A percentile compares a stretch with the other conserved stretches of the same genome.
These are phyloP conservation scores for Diabrotica balteata DNA, from an alignment of 2,888 invertebrate species.

Conservation along the genomic window DNA sequence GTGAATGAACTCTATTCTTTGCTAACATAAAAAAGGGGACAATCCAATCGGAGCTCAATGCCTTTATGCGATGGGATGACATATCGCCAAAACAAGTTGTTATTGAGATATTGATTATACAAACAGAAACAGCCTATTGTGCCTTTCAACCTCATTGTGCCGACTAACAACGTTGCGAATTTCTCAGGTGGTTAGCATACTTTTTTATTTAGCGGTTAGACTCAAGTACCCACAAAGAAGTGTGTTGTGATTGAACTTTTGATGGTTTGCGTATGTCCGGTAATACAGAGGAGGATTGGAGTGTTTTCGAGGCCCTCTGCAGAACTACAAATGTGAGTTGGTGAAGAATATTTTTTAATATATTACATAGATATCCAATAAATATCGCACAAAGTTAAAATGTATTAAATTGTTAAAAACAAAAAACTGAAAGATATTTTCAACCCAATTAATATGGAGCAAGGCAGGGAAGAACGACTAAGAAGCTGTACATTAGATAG, in stretches of 20 bases:
- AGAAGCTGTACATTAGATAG: no score
- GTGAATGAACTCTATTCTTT: no score
- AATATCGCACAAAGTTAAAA: no score
- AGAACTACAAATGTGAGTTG: conserved; percentile 67
- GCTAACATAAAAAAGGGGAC: no score
- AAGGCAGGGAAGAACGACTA: no score
- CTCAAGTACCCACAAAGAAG: neutral
- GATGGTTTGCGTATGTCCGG: conserved; percentile 40
- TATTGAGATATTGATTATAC: conserved; percentile 18
- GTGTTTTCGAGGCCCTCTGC: conserved; percentile 74
- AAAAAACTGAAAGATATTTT: no score
- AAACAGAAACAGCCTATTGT: conserved; percentile 11
- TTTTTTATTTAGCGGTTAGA: neutral
- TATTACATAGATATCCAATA: no score
- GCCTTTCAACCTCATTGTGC: conserved; percentile 2
- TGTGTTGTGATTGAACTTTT: conserved; percentile 8
- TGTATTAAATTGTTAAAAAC: no score
- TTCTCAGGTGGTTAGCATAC: neutral
- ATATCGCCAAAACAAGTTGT: conserved; percentile 5
- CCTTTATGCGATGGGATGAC: conserved; percentile 1
- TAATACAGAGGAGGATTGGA: conserved; percentile 75
- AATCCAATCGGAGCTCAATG: no score
- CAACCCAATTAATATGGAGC: no score
- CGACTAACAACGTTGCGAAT: neutral
- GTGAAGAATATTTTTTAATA: no score